Conservation (phyloP, 2,113 vertebrate genomes). For the Chrysemys picta region DNA sequence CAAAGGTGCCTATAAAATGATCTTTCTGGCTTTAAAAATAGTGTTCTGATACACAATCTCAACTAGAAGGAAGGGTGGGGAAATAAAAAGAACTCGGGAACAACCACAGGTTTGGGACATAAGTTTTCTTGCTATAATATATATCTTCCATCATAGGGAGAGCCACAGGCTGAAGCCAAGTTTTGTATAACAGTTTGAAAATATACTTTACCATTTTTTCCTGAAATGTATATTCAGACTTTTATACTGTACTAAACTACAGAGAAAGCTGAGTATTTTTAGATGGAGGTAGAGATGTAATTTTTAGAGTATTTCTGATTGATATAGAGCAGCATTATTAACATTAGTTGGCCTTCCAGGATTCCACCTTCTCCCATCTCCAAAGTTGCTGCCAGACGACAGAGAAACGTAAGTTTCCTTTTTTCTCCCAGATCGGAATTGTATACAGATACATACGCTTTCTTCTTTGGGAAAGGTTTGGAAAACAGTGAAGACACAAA, state of each 20-base stretch:
- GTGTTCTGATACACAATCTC: background rate
- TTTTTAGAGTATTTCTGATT: rapidly evolving
- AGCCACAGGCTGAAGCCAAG: background rate
- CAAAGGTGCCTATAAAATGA: rapidly evolving
- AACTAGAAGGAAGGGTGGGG: no score
- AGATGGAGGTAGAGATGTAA: rapidly evolving
- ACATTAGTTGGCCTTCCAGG: background rate
- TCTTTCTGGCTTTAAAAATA: background rate
- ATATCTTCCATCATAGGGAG: background rate
- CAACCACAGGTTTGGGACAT: background rate
- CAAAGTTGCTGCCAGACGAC: background rate
- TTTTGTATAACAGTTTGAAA: background rate
- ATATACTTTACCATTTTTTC: background rate
- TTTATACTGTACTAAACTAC: background rate
- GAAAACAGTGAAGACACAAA: background rate
- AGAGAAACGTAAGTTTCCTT: background rate
- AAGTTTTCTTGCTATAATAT: background rate
- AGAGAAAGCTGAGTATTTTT: background rate
- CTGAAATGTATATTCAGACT: background rate
- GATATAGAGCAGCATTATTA: rapidly evolving
- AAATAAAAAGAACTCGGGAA: background rate
- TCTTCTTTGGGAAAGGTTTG: background rate
- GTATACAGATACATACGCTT: background rate
- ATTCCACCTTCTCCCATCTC: rapidly evolving
- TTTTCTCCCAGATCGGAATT: rapidly evolving